Evolutionary conservation across 35 echinoderm and acorn worm genomes (phyloP), one percentile per base, ranked within the genome.

Genomic region (Stichopus chloronotus): DNA sequence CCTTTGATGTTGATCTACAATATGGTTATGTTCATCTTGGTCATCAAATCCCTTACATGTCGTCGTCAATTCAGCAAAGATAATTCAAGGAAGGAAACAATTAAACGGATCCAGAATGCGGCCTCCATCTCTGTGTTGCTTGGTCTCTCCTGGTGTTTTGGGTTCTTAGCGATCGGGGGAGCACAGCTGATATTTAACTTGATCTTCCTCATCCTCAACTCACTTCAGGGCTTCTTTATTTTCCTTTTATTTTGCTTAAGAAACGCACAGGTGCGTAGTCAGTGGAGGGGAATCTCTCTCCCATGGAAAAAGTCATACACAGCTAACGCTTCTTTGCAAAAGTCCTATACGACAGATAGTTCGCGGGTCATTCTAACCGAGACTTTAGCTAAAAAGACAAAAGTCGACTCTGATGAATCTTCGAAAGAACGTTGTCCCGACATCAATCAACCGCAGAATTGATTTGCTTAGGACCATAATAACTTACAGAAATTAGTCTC

Each of bases 171-270:
- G 7, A 56, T 96, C 17, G 63, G 86, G 21, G 69, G 76, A 10
- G 94, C 95, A 7, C 88, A 85, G 9, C 92, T 94, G 16, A 86
- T 93, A 9, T 94, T 96, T 76, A 83, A 96, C 25, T 30, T 92
- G 19, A 24, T 98, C 4, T 98, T 98, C 87, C 91, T 91, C 21
- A 82, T 98, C 25, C 96, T 93, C 71, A 98, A 96, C 71, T 94
- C 97, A 5, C 84, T 98, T 53, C 93, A 98, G 61, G 97, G 97
- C 8, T 81, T 96, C 4, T 92, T 94, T 53, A 90, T 98, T 69
- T 98, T 98, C 57, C 10, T 96, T 9, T 92, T 98, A 17, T 98
- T 96, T 87, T 94, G 94, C 57, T 12, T 96, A 55, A 55, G 94
- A 11, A 93, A 95, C 53, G 43, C 90, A 12, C 95, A 98, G 25